These are phyloP conservation scores for Drosophila mimica DNA, from an alignment of 2,888 invertebrate species.

Conservation along the genomic window DNA sequence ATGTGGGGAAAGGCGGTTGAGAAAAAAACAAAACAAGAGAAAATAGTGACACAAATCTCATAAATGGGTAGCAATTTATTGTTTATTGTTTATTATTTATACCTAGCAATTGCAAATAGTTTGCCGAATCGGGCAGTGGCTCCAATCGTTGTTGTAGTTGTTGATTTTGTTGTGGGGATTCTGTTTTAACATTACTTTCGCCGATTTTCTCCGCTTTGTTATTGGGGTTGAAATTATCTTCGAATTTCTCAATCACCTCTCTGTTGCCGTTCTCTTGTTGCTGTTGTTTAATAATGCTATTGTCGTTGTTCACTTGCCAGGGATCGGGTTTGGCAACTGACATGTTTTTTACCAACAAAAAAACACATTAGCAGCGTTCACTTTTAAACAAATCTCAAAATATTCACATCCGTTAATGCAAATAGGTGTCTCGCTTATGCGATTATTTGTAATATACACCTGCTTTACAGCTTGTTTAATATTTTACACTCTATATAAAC, in stretches of 20 bases:
- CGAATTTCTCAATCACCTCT: conserved; percentile 47
- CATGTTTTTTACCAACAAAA: conserved; percentile 62
- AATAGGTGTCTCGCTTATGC: background rate
- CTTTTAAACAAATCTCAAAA: conserved; percentile 19
- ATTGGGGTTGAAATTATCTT: conserved; percentile 61
- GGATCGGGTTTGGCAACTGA: conserved; percentile 70
- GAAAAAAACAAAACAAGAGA: background rate
- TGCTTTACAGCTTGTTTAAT: background rate
- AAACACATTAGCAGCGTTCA: conserved; percentile 26
- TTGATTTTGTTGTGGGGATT: conserved; percentile 26
- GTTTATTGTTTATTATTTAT: conserved; percentile 59
- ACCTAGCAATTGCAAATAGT: conserved; percentile 88
- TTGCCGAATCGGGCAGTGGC: conserved; percentile 85
- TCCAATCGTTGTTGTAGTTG: conserved; percentile 39
- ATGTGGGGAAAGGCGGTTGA: background rate
- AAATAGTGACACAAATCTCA: conserved; percentile 4
- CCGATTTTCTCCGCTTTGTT: conserved; percentile 23
- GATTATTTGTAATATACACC: background rate
- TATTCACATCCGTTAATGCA: background rate
- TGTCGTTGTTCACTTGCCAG: conserved; percentile 62
- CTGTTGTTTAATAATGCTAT: conserved; percentile 32
- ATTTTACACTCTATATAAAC: background rate
- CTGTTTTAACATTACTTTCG: conserved; percentile 33
- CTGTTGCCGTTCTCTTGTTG: conserved; percentile 30
- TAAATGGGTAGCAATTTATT: background rate